Conservation (phyloP, 2,113 vertebrate genomes). For the Nanorana parkeri region DNA sequence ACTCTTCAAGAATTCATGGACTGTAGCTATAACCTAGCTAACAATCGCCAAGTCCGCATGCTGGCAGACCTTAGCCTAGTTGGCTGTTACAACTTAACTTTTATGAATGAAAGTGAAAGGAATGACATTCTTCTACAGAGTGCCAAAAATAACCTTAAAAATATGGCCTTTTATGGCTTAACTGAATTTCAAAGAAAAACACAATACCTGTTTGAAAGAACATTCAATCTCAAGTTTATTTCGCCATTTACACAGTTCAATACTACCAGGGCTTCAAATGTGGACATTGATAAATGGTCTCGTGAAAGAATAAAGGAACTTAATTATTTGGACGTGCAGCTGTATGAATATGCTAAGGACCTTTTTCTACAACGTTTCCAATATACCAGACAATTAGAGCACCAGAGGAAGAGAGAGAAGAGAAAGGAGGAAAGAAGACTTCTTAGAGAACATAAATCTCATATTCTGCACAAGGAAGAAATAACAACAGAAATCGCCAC, state of each 20-base stretch:
- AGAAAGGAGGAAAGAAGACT: slow-evolving; percentile 84
- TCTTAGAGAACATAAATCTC: slow-evolving; percentile 80
- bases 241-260: slow-evolving; percentile 96
- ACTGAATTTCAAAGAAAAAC: slow-evolving; percentile 98
- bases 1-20: slow-evolving; percentile 92
- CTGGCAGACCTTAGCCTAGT: slow-evolving; percentile 95
- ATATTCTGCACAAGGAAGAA: slow-evolving; percentile 71
- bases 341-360: slow-evolving; percentile 93
- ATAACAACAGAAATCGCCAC: slow-evolving; percentile 69
- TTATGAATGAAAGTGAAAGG: slow-evolving; percentile 92
- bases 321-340: slow-evolving; percentile 92
- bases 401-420: slow-evolving; percentile 84
- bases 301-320: slow-evolving; percentile 87
- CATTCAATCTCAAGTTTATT: slow-evolving; percentile 96
- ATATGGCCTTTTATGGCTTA: slow-evolving; percentile 97
- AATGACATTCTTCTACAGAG: slow-evolving; percentile 88
- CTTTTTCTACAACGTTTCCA: slow-evolving; percentile 96
- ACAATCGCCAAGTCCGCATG: slow-evolving; percentile 97
- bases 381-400: slow-evolving; percentile 88
- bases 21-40: slow-evolving; percentile 92
- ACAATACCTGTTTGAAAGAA: slow-evolving; percentile 97
- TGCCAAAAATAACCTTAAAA: slow-evolving; percentile 94
- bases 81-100: slow-evolving; percentile 97
- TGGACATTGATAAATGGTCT: slow-evolving; percentile 85
- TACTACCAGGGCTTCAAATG: slow-evolving; percentile 91